Evolutionary conservation across 2,888 invertebrate genomes (phyloP).

Genomic region (Amaurobius ferox): DNA sequence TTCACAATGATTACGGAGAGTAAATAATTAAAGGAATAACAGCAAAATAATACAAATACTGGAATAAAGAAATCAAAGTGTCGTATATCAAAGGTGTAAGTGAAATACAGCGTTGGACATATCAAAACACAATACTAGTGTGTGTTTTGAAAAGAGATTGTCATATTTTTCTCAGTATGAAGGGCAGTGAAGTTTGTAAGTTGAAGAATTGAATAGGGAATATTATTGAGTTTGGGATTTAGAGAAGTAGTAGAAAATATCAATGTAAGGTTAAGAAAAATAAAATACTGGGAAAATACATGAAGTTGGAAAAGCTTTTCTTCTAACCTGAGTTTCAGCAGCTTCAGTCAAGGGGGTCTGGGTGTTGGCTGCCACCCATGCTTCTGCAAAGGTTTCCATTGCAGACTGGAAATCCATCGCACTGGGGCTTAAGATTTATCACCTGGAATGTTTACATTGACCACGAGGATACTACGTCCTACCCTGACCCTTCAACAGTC

Average conservation of each 20-base stretch:
- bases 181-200: conserved; percentile 15
- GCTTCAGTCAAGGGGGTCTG: conserved; percentile 76
- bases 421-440: conserved; percentile 49
- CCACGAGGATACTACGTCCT: conserved; percentile 69
- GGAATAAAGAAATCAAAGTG: neutral
- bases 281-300: neutral
- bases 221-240: too few relatives aligned
- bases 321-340: conserved; percentile 73
- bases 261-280: too few relatives aligned
- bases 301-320: conserved; percentile 21
- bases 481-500: conserved; percentile 67
- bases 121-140: neutral
- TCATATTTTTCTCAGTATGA: neutral
- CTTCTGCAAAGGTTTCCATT: conserved; percentile 98
- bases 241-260: too few relatives aligned
- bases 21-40: neutral
- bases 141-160: too few relatives aligned
- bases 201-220: neutral
- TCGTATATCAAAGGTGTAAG: neutral
- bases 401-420: conserved; percentile 98
- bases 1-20: neutral
- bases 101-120: neutral
- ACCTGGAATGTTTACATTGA: conserved; percentile 71
- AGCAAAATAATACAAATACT: neutral
- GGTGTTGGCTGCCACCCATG: conserved; percentile 95